Base-by-base conservation (phyloP, 2,797 vertebrate species). In the Tiaroga cobitis region DNA sequence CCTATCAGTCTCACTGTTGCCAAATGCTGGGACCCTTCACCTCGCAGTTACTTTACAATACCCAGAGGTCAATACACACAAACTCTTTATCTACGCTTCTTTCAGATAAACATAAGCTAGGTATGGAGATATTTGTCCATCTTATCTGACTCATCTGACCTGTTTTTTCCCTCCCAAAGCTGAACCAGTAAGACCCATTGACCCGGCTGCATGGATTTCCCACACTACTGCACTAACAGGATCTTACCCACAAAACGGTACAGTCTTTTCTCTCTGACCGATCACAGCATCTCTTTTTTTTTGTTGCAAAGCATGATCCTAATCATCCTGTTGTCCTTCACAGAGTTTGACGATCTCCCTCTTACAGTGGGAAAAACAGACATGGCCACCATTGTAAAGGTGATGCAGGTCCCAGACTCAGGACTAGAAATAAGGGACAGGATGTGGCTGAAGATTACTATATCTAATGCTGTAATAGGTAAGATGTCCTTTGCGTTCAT, bases 401-500 rank as follows among this genome's bases (percentile, higher is more conserved):
- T 98, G 91, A 99, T 99, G 98, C 97, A 97, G 94, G 89, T 98
- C 49, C 96, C 97, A 0, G 98, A 99, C 91, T 99, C 98, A 0
- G 97, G 98, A 39, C 94, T 99, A 37, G 98, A 99, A 95, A 99
- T 99, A 70, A 95, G 98, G 21, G 98, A 99, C 95, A 96, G 98
- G 87, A 98, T 99, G 97, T 99, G 98, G 98, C 93, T 99, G 87
- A 99, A 99, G 94, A 99, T 99, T 86, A 99, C 98, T 85, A 99
- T 99, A 8, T 95, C 97, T 81, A 99, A 97, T 0, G 98, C 98
- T 0, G 96, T 99, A 46, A 99, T 99, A 11, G 98, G 98, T 99
- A 91, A 96, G 96, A 72, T 75, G 3, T 74, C 24, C 49, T 10
- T 18, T 18, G 29, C 3, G 3, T 32, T 32, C 15, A 65, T 65